These are phyloP conservation scores for Ciconia stormi DNA, from an alignment of 2,113 vertebrate species.

Conservation along the genomic window DNA sequence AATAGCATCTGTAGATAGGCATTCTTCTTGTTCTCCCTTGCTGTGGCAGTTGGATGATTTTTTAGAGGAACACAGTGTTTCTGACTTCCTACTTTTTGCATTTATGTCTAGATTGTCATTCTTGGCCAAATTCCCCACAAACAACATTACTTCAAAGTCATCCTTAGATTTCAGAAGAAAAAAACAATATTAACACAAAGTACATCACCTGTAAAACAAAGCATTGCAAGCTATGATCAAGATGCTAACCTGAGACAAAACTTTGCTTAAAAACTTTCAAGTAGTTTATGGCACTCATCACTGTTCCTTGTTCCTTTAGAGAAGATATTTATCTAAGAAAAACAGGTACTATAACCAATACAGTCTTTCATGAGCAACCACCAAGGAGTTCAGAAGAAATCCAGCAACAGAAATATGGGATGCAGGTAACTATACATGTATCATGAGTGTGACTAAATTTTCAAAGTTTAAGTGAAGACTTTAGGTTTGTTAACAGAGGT, in stretches of 20 bases:
- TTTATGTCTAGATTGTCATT: background rate
- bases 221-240: background rate
- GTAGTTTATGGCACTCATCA: background rate
- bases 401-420: background rate
- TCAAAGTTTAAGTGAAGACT: background rate
- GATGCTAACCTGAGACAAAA: background rate
- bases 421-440: background rate
- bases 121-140: background rate
- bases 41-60: background rate
- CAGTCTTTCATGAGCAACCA: background rate
- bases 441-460: background rate
- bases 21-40: background rate
- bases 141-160: background rate
- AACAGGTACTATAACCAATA: background rate
- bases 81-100: background rate
- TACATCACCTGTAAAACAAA: background rate
- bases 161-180: constrained; percentile 40
- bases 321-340: background rate
- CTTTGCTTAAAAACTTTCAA: background rate
- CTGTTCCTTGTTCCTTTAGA: background rate
- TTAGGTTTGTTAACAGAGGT: background rate
- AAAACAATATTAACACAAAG: background rate
- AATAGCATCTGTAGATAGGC: background rate
- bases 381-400: background rate
- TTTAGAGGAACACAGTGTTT: background rate